phyloP scores from a whole-genome alignment of 2,888 invertebrate genomes.

The Minunthozetes semirufus region DNA sequence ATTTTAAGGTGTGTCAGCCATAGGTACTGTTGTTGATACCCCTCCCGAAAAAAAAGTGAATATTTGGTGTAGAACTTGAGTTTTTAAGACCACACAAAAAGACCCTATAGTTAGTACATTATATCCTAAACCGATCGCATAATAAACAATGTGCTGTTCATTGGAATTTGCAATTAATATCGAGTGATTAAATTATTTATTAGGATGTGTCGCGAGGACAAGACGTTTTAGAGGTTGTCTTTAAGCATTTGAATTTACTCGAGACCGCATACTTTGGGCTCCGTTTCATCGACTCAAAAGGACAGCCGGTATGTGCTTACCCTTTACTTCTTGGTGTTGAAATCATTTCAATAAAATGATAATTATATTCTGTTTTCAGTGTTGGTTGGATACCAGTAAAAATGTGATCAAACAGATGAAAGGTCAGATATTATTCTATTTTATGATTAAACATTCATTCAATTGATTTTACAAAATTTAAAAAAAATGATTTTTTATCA shows the following conservation, averaged over 20 bases:
- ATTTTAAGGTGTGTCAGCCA: too few species aligned
- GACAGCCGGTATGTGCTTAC: conserved; percentile 77
- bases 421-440: conserved; percentile 47
- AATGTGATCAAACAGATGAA: conserved; percentile 80
- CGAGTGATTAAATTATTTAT: conserved; percentile 67
- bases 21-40: too few species aligned
- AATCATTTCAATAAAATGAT: neutral
- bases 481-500: conserved; percentile 40
- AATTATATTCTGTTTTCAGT: conserved; percentile 56
- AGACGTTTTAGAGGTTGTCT: conserved; percentile 81
- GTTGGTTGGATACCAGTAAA: conserved; percentile 89
- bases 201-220: conserved; percentile 60
- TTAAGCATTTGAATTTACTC: conserved; percentile 81
- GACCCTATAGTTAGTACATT: too few species aligned
- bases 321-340: too few species aligned
- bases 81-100: too few species aligned
- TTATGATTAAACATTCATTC: too few species aligned
- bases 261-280: conserved; percentile 96
- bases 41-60: too few species aligned
- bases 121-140: too few species aligned
- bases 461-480: too few species aligned
- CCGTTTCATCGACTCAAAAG: conserved; percentile 84
- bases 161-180: too few species aligned
- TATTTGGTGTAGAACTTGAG: too few species aligned
- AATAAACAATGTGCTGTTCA: too few species aligned